Evolutionary conservation across 1,140 invertebrate species (phyloP), one percentile per base, ranked within the genome.

Genomic region (Drosophila kikkawai): DNA sequence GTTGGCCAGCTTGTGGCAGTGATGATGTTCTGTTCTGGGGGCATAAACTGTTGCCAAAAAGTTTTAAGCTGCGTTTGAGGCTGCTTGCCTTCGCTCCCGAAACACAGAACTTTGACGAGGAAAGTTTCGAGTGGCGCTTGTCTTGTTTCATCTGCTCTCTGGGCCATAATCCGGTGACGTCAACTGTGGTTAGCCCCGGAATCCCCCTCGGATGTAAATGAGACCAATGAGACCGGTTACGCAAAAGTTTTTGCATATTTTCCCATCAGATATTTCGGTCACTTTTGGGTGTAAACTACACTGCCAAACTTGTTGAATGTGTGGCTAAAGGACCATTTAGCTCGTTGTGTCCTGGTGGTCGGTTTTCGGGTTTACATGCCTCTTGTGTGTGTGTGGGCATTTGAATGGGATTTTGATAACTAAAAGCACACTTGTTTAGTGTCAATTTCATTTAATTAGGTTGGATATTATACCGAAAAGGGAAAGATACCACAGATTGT

Each of bases 31-130:
- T 29, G 26, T 55, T 47, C 41, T 39, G 50, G 9, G 26, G 44
- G 15, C 26, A 71, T 84, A 88, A 87, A 69, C 69, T 84, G 84
- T 87, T 87, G 73, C 84, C 84, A 80, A 87, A 87, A 87, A 87
- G 77, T 87, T 87, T 84, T 87, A 88, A 87, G 84, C 84, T 87
- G 80, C 85, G 63, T 86, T 82, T 59, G 79, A 82, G 79, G 67
- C 53, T 67, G 64, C 53, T 76, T 65, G 82, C 65, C 76, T 86
- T 86, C 66, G 81, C 82, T 82, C 83, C 67, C 53, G 22, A 79
- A 77, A 37, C 34, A 39, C 22, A 39, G 22, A 34, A 47, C 37
- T 50, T 78, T 69, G 65, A 56, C 22, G 29, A 26, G 50, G 37
- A 70, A 87, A 82, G 70, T 86, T 86, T 83, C 17, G 69, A 64